Evolutionary conservation across 37 sponge, comb jelly and placozoan genomes (phyloP).

Genomic region (Eunapius fragilis): DNA sequence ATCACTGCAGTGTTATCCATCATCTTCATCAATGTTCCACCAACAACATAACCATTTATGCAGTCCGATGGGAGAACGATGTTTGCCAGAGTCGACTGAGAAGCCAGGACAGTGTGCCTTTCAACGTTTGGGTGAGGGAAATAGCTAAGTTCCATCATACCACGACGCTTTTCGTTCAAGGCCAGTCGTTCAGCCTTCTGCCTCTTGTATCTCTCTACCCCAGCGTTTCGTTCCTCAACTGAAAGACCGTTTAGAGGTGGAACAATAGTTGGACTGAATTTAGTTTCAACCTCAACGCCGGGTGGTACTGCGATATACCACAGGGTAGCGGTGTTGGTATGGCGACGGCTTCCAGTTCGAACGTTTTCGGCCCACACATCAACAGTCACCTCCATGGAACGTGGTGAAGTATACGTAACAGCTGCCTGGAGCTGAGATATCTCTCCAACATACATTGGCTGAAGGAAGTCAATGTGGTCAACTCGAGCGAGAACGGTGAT

Average conservation of each 20-base stretch:
- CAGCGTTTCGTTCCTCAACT: conserved; percentile 37
- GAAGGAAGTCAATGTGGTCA: conserved; percentile 84
- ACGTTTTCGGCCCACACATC: conserved; percentile 89
- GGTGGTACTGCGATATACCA: conserved; percentile 82
- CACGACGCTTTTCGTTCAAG: neutral
- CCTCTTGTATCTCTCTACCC: conserved; percentile 49
- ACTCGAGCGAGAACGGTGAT: conserved; percentile 74
- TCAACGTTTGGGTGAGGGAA: neutral
- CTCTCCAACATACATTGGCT: conserved; percentile 88
- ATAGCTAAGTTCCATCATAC: neutral
- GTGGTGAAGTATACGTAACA: conserved; percentile 77
- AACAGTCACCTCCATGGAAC: conserved; percentile 78
- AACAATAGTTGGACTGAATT: conserved; percentile 25
- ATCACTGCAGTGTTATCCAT: conserved; percentile 89
- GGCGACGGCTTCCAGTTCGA: conserved; percentile 26
- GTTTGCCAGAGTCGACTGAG: conserved; percentile 69
- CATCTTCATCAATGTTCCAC: conserved; percentile 91
- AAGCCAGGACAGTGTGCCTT: conserved; percentile 17
- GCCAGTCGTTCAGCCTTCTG: conserved; percentile 46
- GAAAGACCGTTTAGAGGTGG: conserved; percentile 61
- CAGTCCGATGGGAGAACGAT: conserved; percentile 85
- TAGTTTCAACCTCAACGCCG: neutral
- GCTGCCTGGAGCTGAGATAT: conserved; percentile 72
- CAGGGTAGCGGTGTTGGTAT: conserved; percentile 78
- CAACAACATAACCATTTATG: conserved; percentile 40